Evolutionary conservation across 2,113 vertebrate species (phyloP).

Genomic region (Polypterus bichir): DNA sequence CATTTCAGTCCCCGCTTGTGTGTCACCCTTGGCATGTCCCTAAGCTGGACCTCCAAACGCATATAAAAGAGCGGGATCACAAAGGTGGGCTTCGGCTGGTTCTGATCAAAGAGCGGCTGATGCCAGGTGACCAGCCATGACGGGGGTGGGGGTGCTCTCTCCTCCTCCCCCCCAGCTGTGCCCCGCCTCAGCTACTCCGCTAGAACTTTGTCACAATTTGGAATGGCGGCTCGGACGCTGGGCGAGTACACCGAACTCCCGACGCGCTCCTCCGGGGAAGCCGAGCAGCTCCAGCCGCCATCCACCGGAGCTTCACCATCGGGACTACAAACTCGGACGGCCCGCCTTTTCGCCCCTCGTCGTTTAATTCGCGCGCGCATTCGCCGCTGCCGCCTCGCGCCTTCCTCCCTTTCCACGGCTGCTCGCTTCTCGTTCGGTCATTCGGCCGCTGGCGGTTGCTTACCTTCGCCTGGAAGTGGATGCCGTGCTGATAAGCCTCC

Average conservation of each 20-base stretch:
- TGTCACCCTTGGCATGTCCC: too few relatives aligned
- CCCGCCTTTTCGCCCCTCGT: not conserved
- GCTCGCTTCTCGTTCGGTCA: too few relatives aligned
- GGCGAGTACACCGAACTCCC: not conserved
- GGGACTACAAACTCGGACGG: not conserved
- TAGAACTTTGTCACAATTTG: too few relatives aligned
- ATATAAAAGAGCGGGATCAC: too few relatives aligned
- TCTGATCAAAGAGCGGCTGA: not conserved
- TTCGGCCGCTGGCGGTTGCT: conserved; percentile 14
- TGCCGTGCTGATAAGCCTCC: conserved; percentile 79
- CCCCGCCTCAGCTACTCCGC: not conserved
- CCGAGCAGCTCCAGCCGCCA: not conserved
- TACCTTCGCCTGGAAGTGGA: conserved; percentile 84
- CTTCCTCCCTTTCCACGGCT: not conserved
- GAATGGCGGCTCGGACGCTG: too few relatives aligned
- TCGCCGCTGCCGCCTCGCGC: not conserved
- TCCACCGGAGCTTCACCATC: not conserved
- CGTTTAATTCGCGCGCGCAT: not conserved
- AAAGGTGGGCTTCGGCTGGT: not conserved
- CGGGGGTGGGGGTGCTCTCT: too few relatives aligned
- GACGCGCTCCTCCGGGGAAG: not conserved
- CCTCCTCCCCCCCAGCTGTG: not conserved
- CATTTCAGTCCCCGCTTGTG: too few relatives aligned
- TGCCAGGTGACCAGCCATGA: not conserved
- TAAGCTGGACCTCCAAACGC: too few relatives aligned